Percentiles rank a stretch among this genome's conserved stretches.
Conservation (phyloP, 2,113 vertebrate species). For the Rhinoptilus africanus region DNA sequence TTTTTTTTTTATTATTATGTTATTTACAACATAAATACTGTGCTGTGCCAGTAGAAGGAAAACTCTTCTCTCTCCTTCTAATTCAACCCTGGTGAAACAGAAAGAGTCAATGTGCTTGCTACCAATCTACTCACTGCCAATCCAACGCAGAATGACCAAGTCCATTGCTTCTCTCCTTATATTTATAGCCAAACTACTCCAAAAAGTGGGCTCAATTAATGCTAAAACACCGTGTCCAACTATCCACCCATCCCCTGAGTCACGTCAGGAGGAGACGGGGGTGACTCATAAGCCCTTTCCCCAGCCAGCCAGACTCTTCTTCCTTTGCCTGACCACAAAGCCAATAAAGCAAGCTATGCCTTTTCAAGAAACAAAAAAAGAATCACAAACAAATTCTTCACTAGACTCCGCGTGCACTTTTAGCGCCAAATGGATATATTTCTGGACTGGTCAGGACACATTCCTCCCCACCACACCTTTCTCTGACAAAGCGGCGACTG, state of each 20-base stretch:
- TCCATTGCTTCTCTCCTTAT: not conserved
- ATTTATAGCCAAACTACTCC: not conserved
- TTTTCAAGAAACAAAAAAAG: not conserved
- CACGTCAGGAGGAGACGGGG: not conserved
- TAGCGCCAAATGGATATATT: not conserved
- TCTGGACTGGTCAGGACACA: not conserved
- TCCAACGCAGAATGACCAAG: not conserved
- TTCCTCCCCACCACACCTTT: not conserved
- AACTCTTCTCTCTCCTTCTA: not conserved
- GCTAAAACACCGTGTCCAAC: not conserved
- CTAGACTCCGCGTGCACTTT: not conserved
- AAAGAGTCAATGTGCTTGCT: not conserved
- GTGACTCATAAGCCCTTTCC: not conserved
- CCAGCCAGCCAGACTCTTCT: not conserved
- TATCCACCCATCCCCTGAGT: not conserved
- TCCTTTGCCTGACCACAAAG: not conserved
- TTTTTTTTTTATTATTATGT: not conserved
- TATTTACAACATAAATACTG: not conserved
- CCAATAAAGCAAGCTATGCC: not conserved
- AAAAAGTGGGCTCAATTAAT: not conserved
- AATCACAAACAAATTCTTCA: not conserved
- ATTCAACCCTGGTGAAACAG: not conserved
- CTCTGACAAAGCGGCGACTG: not conserved
- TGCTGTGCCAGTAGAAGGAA: not conserved
- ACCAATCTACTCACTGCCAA: not conserved